Evolutionary conservation across 2,113 vertebrate species (phyloP).

Genomic region (Parotia lawesii): DNA sequence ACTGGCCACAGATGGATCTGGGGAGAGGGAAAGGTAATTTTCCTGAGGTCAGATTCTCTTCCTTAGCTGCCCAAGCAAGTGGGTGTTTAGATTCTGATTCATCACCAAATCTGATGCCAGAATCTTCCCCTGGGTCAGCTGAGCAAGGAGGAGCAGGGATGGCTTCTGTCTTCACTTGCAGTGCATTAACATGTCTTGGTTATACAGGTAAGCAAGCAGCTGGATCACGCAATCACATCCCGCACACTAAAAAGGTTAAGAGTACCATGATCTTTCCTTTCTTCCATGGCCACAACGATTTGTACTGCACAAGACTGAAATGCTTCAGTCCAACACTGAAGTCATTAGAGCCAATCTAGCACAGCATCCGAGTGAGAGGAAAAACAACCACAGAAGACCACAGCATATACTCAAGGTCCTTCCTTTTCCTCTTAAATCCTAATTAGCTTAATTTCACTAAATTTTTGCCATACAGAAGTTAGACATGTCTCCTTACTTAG

Average conservation of each 20-base stretch:
- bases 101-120: neutral
- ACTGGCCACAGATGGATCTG: neutral
- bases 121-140: neutral
- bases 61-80: rapidly evolving
- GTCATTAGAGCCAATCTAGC: neutral
- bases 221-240: neutral
- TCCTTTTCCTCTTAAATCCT: neutral
- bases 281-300: neutral
- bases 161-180: neutral
- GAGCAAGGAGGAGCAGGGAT: neutral
- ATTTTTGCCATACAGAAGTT: neutral
- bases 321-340: neutral
- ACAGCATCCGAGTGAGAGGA: neutral
- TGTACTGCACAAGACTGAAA: neutral
- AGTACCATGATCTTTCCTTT: neutral
- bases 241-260: neutral
- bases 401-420: neutral
- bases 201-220: neutral
- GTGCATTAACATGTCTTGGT: neutral
- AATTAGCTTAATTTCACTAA: neutral
- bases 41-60: neutral
- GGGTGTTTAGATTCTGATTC: neutral
- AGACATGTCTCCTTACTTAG: neutral
- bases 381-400: neutral
- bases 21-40: neutral